Conservation (phyloP, 2,797 vertebrate genomes). For the Hyperoplus immaculatus region DNA sequence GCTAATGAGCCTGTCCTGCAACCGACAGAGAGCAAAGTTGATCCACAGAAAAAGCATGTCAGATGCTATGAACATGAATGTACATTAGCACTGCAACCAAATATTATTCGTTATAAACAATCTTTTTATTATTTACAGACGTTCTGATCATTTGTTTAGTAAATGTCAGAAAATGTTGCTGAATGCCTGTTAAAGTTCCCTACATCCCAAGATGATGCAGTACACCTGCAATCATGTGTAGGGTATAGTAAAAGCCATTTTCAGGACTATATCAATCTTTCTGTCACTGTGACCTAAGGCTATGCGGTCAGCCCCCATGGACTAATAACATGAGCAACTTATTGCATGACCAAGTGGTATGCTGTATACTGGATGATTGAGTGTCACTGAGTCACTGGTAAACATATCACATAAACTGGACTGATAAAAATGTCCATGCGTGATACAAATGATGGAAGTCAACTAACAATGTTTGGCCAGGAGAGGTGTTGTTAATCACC, state of each 20-base stretch:
- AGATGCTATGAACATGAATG: background rate
- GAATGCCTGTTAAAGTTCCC: background rate
- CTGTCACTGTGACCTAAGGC: background rate
- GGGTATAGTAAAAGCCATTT: background rate
- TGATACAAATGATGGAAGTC: conserved; percentile 23
- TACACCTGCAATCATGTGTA: background rate
- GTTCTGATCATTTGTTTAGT: background rate
- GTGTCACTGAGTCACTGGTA: conserved; percentile 3
- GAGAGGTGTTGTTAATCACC: conserved; percentile 40
- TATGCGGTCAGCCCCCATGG: conserved; percentile 2
- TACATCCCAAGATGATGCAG: background rate
- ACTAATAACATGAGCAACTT: background rate
- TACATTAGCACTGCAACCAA: background rate
- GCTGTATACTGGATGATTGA: conserved; percentile 6
- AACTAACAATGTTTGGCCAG: conserved; percentile 13
- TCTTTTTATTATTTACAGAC: background rate
- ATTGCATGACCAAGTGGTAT: background rate
- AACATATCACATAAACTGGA: conserved; percentile 20
- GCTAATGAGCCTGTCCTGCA: background rate
- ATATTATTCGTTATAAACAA: background rate
- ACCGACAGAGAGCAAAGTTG: background rate
- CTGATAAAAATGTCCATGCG: conserved; percentile 28
- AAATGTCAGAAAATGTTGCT: background rate
- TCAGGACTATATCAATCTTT: background rate
- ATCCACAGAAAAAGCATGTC: background rate